These are phyloP conservation scores for Cephus pulcher DNA, from an alignment of 2,888 invertebrate genomes.

Conservation along the genomic window DNA sequence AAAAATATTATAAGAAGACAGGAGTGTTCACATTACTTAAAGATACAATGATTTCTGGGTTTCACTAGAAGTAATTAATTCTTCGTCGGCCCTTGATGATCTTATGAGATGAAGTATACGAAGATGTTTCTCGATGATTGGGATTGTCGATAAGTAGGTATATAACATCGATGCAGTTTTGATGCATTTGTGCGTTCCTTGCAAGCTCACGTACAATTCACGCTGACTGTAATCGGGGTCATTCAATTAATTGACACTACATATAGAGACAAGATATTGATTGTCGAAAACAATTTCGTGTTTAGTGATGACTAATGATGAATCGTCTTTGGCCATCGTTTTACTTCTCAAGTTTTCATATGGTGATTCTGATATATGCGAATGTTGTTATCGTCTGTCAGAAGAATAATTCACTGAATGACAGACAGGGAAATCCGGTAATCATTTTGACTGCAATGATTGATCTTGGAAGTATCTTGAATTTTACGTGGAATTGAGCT, in stretches of 20 bases:
- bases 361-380: constrained; percentile 4
- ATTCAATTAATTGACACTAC: background rate
- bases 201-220: background rate
- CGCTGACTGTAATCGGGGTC: background rate
- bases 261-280: background rate
- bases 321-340: constrained; percentile 3
- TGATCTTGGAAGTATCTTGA: too few relatives aligned
- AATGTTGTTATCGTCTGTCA: too few relatives aligned
- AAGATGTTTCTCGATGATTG: background rate
- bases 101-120: constrained; percentile 17
- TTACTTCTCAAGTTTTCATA: constrained; percentile 14
- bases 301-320: background rate
- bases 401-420: too few relatives aligned
- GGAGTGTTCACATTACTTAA: too few relatives aligned
- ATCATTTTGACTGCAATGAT: too few relatives aligned
- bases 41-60: too few relatives aligned
- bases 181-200: background rate
- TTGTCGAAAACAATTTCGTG: background rate
- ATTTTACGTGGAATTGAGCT: constrained; percentile 22
- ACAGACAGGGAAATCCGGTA: too few relatives aligned
- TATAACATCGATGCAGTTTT: too few relatives aligned
- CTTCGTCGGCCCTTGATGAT: constrained; percentile 29
- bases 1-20: background rate
- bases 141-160: too few relatives aligned
- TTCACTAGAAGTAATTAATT: background rate